Evolutionary conservation across 2,113 vertebrate genomes (phyloP), one percentile per base, ranked within the genome.

Genomic region (Semicossyphus pulcher): DNA sequence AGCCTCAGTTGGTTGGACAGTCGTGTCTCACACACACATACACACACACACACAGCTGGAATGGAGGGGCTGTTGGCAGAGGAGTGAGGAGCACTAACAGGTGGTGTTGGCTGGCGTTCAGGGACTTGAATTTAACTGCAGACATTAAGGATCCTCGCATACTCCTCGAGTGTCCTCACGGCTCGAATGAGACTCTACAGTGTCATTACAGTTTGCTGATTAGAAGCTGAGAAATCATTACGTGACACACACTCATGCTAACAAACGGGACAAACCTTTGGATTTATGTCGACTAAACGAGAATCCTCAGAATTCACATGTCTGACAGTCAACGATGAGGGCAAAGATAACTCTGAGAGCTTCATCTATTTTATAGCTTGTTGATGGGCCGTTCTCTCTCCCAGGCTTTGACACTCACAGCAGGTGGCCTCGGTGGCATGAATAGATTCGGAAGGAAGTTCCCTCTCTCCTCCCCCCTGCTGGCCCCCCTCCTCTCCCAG

Each of bases 381-480:
- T 73, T 80, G 79, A 91, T 82, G 76, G 69, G 73, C 72, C 52
- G 44, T 52, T 75, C 77, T 73, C 69, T 80, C 45, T 61, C 76
- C 77, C 47, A 68, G 86, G 74, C 90, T 89, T 92, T 92, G 91
- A 92, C 90, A 64, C 77, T 76, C 93, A 86, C 92, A 90, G 91
- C 93, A 94, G 93, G 92, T 94, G 93, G 91, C 86, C 88, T 82
- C 80, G 52, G 44, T 71, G 70, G 87, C 80, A 90, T 93, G 92
- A 93, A 93, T 93, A 92, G 93, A 72, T 74, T 93, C 89, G 91
- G 93, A 93, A 94, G 92, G 93, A 93, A 93, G 92, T 89, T 41
- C 81, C 70, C 72, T 49, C 25, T 60, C 48, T 29, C 60, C 9
- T 54, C 51, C 39, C 28, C 25, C 54, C 15, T 52, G 8, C 80